Conservation (phyloP, 2,888 invertebrate species). For the Palloptera scutellata region DNA sequence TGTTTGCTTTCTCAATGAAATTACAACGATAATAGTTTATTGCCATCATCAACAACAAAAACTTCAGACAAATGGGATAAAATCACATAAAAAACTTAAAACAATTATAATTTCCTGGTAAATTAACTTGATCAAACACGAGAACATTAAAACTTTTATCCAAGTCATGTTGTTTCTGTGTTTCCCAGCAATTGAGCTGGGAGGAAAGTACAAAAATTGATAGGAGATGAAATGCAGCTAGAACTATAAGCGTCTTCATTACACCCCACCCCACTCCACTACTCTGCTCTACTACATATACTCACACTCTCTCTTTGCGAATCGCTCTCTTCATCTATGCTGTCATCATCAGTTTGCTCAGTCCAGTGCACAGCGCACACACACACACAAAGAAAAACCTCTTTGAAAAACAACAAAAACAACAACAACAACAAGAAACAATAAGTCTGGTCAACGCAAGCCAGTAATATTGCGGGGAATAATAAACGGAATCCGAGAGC, state of each 20-base stretch:
- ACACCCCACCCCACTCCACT: no score
- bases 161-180: conserved; percentile 12
- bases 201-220: neutral
- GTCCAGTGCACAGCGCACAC: no score
- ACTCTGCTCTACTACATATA: conserved; percentile 35
- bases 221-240: neutral
- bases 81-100: conserved; percentile 38
- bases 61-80: conserved; percentile 31
- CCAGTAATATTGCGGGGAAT: neutral
- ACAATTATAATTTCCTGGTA: conserved; percentile 46
- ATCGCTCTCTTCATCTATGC: neutral
- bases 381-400: no score
- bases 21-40: conserved; percentile 23
- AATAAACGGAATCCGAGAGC: neutral
- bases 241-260: no score
- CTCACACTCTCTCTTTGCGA: neutral
- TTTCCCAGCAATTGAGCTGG: no score
- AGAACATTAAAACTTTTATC: conserved; percentile 38
- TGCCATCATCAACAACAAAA: conserved; percentile 25
- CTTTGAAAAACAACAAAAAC: neutral
- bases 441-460: neutral
- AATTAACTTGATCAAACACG: conserved; percentile 45
- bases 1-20: no score
- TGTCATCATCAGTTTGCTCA: neutral
- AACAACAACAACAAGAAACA: neutral